Conservation (phyloP, 2,113 vertebrate genomes). For the Laticauda laticaudata region DNA sequence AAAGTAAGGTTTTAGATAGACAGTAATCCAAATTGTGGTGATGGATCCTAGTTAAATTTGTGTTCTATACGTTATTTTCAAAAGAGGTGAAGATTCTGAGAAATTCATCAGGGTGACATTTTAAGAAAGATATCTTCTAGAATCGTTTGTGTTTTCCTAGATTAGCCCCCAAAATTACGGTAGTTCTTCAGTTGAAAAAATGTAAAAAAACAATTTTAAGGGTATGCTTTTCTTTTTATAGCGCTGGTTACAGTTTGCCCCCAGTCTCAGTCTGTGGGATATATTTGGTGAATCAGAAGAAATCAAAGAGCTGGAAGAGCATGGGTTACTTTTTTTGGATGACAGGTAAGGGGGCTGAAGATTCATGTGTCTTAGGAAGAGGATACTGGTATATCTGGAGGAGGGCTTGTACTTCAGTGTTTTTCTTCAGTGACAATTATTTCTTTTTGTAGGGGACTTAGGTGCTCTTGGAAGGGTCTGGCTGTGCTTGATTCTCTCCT, state of each 20-base stretch:
- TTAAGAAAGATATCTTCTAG: neutral
- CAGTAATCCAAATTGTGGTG: neutral
- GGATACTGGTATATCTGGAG: neutral
- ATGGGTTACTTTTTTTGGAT: conserved; percentile 78
- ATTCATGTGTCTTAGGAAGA: neutral
- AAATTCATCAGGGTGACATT: neutral
- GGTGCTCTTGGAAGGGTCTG: conserved; percentile 85
- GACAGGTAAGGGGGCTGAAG: conserved; percentile 63
- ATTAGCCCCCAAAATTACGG: neutral
- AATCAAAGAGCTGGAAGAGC: conserved; percentile 64
- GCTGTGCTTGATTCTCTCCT: conserved; percentile 85
- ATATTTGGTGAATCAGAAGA: conserved; percentile 69
- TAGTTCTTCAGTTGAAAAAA: neutral
- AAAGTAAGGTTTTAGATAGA: neutral
- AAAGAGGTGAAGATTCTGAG: neutral
- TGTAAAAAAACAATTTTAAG: neutral
- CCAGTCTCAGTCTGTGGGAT: conserved; percentile 67
- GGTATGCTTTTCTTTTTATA: conserved; percentile 34
- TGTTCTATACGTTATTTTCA: neutral
- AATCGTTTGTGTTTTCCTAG: neutral
- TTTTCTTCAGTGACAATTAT: neutral
- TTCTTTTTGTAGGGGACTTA: conserved; percentile 76
- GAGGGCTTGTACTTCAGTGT: neutral
- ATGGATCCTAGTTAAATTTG: neutral
- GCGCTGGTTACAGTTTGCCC: conserved; percentile 82